Percentiles rank a stretch among this genome's conserved stretches.
These are phyloP conservation scores for Myotis vivesi DNA, from an alignment of 2,797 vertebrate genomes.

Conservation along the genomic window DNA sequence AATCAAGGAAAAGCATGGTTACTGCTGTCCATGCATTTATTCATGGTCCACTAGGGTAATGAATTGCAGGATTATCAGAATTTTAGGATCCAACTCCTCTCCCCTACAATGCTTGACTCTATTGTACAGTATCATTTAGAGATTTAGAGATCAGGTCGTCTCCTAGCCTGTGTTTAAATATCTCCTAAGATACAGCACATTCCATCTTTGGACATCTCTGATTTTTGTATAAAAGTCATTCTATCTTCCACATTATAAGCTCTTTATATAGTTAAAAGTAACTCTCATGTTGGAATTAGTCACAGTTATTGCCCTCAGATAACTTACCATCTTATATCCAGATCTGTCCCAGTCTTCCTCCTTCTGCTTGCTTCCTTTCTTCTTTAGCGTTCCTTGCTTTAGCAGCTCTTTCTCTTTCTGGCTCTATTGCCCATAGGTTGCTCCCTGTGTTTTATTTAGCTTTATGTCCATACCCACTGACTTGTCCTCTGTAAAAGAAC, in stretches of 20 bases:
- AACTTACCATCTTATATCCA: background rate
- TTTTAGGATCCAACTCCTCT: background rate
- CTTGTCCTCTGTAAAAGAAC: conserved; percentile 2
- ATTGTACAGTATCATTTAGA: background rate
- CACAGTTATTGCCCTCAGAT: background rate
- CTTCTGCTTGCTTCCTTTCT: background rate
- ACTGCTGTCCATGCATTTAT: background rate
- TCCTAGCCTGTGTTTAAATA: background rate
- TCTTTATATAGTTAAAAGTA: conserved; percentile 30
- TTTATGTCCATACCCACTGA: background rate
- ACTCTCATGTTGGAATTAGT: background rate
- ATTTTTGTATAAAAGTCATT: background rate
- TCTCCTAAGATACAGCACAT: background rate
- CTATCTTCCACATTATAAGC: background rate
- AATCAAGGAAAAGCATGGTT: background rate
- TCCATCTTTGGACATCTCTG: background rate
- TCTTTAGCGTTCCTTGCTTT: conserved; percentile 32
- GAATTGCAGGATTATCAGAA: background rate
- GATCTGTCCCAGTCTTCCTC: background rate
- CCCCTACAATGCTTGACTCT: background rate
- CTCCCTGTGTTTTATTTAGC: background rate
- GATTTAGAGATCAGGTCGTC: background rate
- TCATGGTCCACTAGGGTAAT: background rate
- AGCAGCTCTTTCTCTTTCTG: background rate
- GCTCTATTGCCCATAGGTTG: background rate